Evolutionary conservation across 2,113 vertebrate species (phyloP), one percentile per base, ranked within the genome.

Genomic region (Puffinus mauretanicus): DNA sequence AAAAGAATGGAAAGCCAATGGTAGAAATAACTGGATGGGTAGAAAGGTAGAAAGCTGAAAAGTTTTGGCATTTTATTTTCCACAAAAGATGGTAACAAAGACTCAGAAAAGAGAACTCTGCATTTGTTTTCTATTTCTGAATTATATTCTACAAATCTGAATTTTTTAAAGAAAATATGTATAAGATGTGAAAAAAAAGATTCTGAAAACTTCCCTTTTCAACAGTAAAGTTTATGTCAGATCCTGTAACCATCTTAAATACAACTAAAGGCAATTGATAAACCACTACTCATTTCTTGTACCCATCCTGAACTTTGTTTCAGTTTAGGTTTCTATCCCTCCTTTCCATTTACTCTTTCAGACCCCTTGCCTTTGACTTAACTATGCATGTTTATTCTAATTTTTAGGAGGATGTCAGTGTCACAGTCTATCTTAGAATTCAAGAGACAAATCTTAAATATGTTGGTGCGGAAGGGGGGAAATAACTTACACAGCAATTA

Each of bases 401-500:
- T 18, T 29, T 82, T 58, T 34, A 36, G 8, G 44, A 87, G 66
- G 16, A 49, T 11, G 4, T 25, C 2, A 2, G 19, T 29, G 42
- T 25, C 49, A 60, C 19, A 44, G 11, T 29, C 9, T 20, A 49
- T 16, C 30, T 67, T 32, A 40, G 26, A 80, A 83, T 69, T 55
- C 27, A 67, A 70, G 10, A 27, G 47, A 32, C 1, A n/a, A 14
- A 60, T 16, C 27, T 58, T 46, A n/a, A 82, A 22, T 8, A 22
- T 4, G 0, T 27, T 5, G 0, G 3, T 42, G 24, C 2, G 1
- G 66, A 67, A 69, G 7, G 11, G 6, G 11, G 11, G 4, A 16
- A 86, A 55, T 34, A 4, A 20, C 10, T 42, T 17, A 25, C 25
- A 24, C 10, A 60, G 60, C 26, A 64, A 27, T 51, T 54, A 13